Conservation (phyloP, 2,113 vertebrate genomes). For the Casuarius casuarius region DNA sequence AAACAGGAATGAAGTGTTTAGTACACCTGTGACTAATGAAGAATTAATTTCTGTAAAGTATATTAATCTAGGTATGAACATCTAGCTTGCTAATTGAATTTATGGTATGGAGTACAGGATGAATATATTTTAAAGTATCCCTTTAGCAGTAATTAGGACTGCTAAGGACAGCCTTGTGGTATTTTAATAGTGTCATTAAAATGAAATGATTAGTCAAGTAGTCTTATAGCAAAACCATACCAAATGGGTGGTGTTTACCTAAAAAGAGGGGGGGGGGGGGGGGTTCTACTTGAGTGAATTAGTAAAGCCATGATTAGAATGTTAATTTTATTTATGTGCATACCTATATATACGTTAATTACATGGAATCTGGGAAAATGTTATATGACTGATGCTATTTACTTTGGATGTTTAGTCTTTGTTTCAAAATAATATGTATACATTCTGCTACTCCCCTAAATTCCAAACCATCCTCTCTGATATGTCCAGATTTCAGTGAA, state of each 20-base stretch:
- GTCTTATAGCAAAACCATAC: neutral
- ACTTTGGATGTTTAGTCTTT: neutral
- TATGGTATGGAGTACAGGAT: neutral
- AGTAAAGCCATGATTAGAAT: neutral
- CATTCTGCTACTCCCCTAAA: neutral
- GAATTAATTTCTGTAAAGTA: slow-evolving; percentile 32
- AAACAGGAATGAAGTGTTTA: slow-evolving; percentile 37
- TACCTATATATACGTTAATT: neutral
- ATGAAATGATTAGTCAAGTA: slow-evolving; percentile 25
- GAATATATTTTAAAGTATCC: slow-evolving; percentile 12
- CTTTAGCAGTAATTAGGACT: slow-evolving; percentile 28
- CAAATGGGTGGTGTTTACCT: neutral
- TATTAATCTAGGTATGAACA: slow-evolving; percentile 16
- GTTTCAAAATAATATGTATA: neutral
- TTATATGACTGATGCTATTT: neutral
- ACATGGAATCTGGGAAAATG: neutral
- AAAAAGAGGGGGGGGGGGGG: neutral
- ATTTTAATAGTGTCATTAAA: slow-evolving; percentile 50
- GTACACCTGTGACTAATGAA: slow-evolving; percentile 33
- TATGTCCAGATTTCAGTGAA: neutral
- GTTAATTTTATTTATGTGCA: neutral
- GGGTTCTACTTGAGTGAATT: neutral
- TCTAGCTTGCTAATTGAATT: slow-evolving; percentile 35
- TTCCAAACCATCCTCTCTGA: neutral
- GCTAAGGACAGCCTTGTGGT: slow-evolving; percentile 15